phyloP scores from a whole-genome alignment of 2,113 vertebrate species.

The Alligator sinensis region DNA sequence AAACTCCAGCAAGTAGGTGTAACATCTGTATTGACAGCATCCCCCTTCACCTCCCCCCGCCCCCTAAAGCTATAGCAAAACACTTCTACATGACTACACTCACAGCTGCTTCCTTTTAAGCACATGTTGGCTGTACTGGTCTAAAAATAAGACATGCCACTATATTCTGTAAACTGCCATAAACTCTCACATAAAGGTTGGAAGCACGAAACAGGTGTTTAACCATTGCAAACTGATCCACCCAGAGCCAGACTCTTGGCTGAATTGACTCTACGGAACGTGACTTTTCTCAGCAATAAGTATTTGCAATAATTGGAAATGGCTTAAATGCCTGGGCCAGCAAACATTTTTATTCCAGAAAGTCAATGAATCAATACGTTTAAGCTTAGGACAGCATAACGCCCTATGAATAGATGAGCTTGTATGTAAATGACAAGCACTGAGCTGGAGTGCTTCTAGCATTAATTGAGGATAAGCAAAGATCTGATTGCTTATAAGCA shows the following conservation, averaged over 20 bases:
- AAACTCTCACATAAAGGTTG: not conserved
- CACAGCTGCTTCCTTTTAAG: not conserved
- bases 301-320: not conserved
- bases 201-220: not conserved
- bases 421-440: accelerated
- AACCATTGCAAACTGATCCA: not conserved
- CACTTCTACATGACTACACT: no score
- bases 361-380: accelerated
- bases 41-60: no score
- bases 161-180: not conserved
- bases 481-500: not conserved
- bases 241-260: not conserved
- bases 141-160: not conserved
- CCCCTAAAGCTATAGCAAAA: not conserved
- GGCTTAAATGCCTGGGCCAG: not conserved
- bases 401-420: accelerated
- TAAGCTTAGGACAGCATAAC: accelerated
- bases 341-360: accelerated
- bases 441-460: not conserved
- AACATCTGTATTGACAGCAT: not conserved
- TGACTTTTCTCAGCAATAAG: not conserved
- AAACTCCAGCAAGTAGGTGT: not conserved
- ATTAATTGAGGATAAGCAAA: not conserved
- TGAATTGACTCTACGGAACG: not conserved
- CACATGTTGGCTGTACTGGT: not conserved